Percentiles rank a stretch among this genome's conserved stretches.
phyloP scores from a whole-genome alignment of 2,797 vertebrate species.

The Paratrypauchen microcephalus region DNA sequence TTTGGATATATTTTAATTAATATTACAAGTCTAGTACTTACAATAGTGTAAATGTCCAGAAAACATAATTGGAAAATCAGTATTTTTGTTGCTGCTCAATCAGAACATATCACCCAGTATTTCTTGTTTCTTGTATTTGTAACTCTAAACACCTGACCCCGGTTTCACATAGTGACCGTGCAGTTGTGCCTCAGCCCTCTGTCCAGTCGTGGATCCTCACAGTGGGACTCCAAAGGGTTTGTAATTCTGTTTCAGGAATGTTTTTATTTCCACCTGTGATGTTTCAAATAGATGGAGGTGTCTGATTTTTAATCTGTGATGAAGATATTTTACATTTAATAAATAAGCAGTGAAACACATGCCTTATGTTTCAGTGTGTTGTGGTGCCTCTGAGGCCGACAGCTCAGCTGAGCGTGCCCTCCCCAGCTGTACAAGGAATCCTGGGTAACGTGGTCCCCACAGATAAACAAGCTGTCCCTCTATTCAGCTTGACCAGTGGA shows the following conservation, averaged over 20 bases:
- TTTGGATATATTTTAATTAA: background rate
- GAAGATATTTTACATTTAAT: constrained; percentile 90
- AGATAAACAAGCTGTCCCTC: constrained; percentile 84
- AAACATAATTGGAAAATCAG: constrained; percentile 5
- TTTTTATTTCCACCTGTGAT: constrained; percentile 78
- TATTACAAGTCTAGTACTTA: background rate
- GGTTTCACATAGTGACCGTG: constrained; percentile 33
- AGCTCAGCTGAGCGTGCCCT: constrained; percentile 81
- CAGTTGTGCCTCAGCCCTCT: constrained; percentile 80
- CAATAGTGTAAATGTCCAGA: constrained; percentile 9
- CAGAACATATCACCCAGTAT: constrained; percentile 14
- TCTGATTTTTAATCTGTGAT: constrained; percentile 88
- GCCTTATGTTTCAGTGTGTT: constrained; percentile 42
- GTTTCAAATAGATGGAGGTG: constrained; percentile 82
- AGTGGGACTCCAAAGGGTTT: constrained; percentile 71
- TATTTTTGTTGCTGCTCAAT: constrained; percentile 18
- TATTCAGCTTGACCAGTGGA: constrained; percentile 86
- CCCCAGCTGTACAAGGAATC: constrained; percentile 77
- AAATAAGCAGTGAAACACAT: constrained; percentile 82
- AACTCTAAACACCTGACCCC: constrained; percentile 9
- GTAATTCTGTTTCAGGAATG: constrained; percentile 78
- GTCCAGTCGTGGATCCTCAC: constrained; percentile 63
- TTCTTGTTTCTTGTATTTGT: constrained; percentile 20
- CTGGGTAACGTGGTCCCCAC: constrained; percentile 79
- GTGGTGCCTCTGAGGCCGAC: constrained; percentile 60